Evolutionary conservation across 2,797 vertebrate species (phyloP), one percentile per base, ranked within the genome.

Genomic region (Thamnophis elegans): DNA sequence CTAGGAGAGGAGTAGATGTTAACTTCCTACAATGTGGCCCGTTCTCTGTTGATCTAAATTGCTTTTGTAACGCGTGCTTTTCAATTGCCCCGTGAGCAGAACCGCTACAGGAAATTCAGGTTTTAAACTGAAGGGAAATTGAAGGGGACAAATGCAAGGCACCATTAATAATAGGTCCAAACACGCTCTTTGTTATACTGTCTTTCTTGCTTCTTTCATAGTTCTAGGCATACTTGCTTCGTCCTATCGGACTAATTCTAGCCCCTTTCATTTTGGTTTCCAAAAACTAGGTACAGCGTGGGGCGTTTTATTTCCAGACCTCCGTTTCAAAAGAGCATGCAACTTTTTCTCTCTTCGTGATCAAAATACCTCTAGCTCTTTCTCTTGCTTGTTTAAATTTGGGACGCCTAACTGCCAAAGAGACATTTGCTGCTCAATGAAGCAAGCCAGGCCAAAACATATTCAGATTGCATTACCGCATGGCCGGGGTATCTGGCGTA

Each of bases 31-130:
- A 47, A 47, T 47, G 47, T 93, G 28, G 90, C 55, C 53, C 94
- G 13, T 2, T 94, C 4, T 1, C 87, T 89, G 86, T 78, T 62
- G n/a, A 59, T 10, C 53, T 68, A 28, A 85, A 55, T 55, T 92
- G 2, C 92, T 65, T 56, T 62, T 9, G 8, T n/a, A 58, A 42
- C n/a, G 25, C 36, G 25, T 62, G 11, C 16, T 89, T 65, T 89
- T 89, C 9, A 53, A 13, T 3, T 58, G 36, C 53, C 16, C 47
- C 5, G 6, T 55, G 25, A 36, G 88, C 94, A 0, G 0, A 87
- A 94, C 93, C 93, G 32, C 90, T 93, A 20, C 0, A 53, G 16
- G 5, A 53, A 54, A 51, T 92, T 58, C 42, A 58, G 36, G 42
- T 54, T 91, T 28, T 6, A 82, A 28, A 86, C 28, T n/a, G 82